A percentile compares a stretch with the other conserved stretches of the same genome.
phyloP scores from a whole-genome alignment of 2,113 vertebrate species.

The Esox niger region DNA sequence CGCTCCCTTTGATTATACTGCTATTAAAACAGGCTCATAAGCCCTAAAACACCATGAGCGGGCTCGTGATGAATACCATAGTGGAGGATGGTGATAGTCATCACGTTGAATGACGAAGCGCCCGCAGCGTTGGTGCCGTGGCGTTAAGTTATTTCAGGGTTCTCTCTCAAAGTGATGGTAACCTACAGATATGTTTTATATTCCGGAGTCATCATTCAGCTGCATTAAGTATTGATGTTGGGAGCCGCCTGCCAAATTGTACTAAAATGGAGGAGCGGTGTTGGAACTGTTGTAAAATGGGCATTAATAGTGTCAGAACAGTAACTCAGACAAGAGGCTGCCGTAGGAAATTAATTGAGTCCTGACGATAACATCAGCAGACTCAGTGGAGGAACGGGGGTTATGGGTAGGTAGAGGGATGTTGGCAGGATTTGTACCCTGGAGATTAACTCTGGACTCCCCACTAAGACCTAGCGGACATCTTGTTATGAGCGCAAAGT shows the following conservation, averaged over 20 bases:
- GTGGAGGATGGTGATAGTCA: neutral
- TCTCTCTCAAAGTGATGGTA: slow-evolving; percentile 15
- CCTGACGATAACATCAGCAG: neutral
- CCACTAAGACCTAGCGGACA: neutral
- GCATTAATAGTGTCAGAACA: slow-evolving; percentile 48
- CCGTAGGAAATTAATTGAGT: slow-evolving; percentile 19
- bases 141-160: neutral
- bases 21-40: too few relatives aligned
- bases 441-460: neutral
- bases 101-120: neutral
- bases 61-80: too few relatives aligned
- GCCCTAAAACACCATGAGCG: too few relatives aligned
- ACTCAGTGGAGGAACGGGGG: neutral
- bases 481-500: neutral
- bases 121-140: neutral
- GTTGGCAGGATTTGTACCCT: neutral
- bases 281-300: slow-evolving; percentile 50
- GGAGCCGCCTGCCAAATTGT: slow-evolving; percentile 43
- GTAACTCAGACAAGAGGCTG: slow-evolving; percentile 42
- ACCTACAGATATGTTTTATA: slow-evolving; percentile 36
- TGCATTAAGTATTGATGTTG: slow-evolving; percentile 53
- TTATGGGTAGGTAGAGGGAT: neutral
- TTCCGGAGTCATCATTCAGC: slow-evolving; percentile 31
- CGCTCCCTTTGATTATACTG: too few relatives aligned
- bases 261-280: slow-evolving; percentile 32